phyloP scores from a whole-genome alignment of 2,888 invertebrate species.

The Lasius fuliginosus region DNA sequence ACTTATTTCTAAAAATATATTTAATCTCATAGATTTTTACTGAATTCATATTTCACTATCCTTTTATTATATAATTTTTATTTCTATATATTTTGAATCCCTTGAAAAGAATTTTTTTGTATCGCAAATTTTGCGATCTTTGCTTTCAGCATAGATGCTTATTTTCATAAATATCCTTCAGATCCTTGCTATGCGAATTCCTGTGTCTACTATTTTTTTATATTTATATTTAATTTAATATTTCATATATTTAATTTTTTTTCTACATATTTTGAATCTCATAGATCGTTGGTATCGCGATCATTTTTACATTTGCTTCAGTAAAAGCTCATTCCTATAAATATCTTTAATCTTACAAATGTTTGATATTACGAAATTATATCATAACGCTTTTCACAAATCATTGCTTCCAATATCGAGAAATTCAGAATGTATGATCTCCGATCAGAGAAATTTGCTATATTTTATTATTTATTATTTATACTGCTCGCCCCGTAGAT shows the following conservation, averaged over 20 bases:
- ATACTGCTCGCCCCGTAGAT: background rate
- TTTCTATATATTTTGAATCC: background rate
- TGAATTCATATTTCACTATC: too few relatives aligned
- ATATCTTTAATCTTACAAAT: background rate
- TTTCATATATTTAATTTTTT: too few relatives aligned
- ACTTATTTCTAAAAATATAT: background rate
- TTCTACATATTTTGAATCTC: background rate
- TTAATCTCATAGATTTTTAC: background rate
- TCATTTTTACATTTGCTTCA: background rate
- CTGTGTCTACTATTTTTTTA: too few relatives aligned
- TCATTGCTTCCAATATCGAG: background rate
- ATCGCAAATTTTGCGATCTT: background rate
- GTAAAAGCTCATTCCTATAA: background rate
- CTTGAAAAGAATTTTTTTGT: background rate
- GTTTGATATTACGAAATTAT: background rate
- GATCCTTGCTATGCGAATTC: too few relatives aligned
- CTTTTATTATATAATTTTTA: background rate
- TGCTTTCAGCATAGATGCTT: background rate
- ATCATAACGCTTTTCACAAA: background rate
- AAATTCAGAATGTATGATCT: conserved; percentile 9
- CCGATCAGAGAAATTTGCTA: background rate
- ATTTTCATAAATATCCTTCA: background rate
- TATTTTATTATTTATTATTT: conserved; percentile 15
- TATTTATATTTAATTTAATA: too few relatives aligned
- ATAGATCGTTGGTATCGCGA: background rate